phyloP scores from a whole-genome alignment of 2,797 vertebrate species.

The Buphagus erythrorhynchus region DNA sequence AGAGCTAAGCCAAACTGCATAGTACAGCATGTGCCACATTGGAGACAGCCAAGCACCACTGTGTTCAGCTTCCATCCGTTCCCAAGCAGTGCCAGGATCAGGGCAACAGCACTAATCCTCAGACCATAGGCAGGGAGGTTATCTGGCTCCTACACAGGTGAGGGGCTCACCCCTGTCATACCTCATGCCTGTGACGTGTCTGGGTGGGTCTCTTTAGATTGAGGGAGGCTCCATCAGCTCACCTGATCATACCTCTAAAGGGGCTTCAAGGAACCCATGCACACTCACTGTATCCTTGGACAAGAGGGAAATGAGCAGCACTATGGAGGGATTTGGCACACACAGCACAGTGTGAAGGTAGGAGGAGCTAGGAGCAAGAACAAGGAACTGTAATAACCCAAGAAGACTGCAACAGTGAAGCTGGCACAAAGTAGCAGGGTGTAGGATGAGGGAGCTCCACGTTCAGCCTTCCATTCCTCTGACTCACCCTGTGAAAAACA shows the following conservation, averaged over 20 bases:
- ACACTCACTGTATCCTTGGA: background rate
- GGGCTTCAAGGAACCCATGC: background rate
- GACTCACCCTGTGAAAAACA: background rate
- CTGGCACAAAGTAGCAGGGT: background rate
- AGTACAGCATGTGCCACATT: accelerated
- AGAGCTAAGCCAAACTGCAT: background rate
- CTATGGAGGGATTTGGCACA: background rate
- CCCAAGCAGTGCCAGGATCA: background rate
- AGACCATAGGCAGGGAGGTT: background rate
- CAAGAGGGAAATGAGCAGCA: background rate
- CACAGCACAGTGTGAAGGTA: too few species aligned
- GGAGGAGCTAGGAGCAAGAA: background rate
- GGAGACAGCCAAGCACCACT: background rate
- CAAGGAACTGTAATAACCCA: background rate
- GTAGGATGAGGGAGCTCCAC: background rate
- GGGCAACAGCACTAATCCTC: background rate
- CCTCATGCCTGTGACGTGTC: background rate
- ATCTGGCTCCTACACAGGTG: background rate
- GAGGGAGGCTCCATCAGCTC: background rate
- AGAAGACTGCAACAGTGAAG: background rate
- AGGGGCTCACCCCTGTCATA: background rate
- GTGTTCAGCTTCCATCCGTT: background rate
- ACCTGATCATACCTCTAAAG: background rate
- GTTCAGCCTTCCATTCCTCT: background rate
- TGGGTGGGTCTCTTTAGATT: background rate